phyloP scores from a whole-genome alignment of 2,888 invertebrate species.

The Drosophila mayaguana region DNA sequence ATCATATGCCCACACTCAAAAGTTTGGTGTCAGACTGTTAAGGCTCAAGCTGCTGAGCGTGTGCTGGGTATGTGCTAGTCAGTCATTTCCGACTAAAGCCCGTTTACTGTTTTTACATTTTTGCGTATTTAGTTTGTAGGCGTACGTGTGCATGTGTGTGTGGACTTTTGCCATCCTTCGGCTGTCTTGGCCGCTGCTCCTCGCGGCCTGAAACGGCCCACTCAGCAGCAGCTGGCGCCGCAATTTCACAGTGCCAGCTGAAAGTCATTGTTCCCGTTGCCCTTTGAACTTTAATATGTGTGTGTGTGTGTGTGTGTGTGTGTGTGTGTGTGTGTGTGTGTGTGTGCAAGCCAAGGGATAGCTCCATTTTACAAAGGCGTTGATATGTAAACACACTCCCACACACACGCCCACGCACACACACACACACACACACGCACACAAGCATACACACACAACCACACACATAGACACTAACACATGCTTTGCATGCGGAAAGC shows the following conservation, averaged over 20 bases:
- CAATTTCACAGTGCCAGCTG: constrained; percentile 45
- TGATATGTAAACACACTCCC: constrained; percentile 36
- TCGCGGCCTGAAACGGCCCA: constrained; percentile 53
- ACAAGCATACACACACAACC: constrained; percentile 8
- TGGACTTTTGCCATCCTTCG: constrained; percentile 57
- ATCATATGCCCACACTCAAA: not conserved
- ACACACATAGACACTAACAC: constrained; percentile 8
- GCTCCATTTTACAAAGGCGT: constrained; percentile 53
- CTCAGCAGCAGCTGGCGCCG: constrained; percentile 47
- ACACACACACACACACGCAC: constrained; percentile 1
- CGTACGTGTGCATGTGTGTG: constrained; percentile 6
- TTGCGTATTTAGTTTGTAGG: constrained; percentile 22
- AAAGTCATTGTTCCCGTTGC: constrained; percentile 31
- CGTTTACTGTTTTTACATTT: not conserved
- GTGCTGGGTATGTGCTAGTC: constrained; percentile 8
- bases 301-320: not conserved
- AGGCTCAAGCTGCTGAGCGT: not conserved
- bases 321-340: constrained; percentile 1
- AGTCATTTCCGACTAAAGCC: not conserved
- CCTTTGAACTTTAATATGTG: constrained; percentile 45
- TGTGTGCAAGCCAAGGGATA: constrained; percentile 16
- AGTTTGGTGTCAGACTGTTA: not conserved
- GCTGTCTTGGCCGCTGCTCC: constrained; percentile 62
- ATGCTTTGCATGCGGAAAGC: constrained; percentile 34
- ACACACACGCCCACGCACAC: not conserved